Evolutionary conservation across 2,888 invertebrate species (phyloP).

Genomic region (Plutella xylostella): DNA sequence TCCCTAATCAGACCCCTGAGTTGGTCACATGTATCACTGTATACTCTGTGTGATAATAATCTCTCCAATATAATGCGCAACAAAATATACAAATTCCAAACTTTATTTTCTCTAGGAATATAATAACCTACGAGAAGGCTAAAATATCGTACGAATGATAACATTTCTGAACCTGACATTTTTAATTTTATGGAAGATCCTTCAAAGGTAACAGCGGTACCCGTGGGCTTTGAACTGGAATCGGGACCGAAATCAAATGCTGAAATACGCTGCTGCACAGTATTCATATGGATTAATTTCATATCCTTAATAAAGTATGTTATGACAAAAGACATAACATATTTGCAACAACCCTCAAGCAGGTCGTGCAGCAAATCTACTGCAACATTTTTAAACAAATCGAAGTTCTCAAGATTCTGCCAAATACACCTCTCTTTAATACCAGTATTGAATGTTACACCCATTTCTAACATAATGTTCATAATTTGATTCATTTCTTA

Average conservation of each 20-base stretch:
- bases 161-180: neutral
- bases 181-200: too few species aligned
- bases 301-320: too few species aligned
- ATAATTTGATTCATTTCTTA: neutral
- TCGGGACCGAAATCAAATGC: too few species aligned
- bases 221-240: too few species aligned
- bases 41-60: neutral
- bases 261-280: too few species aligned
- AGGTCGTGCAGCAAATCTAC: slow-evolving; percentile 12
- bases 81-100: neutral
- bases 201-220: too few species aligned
- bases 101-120: neutral
- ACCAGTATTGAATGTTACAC: slow-evolving; percentile 7
- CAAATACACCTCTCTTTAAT: slow-evolving; percentile 16
- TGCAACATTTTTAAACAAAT: slow-evolving; percentile 12
- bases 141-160: neutral
- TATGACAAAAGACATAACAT: slow-evolving; percentile 12
- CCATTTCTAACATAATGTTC: neutral
- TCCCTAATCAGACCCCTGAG: neutral
- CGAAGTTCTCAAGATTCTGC: slow-evolving; percentile 9
- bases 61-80: neutral
- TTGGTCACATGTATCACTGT: neutral
- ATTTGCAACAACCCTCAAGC: slow-evolving; percentile 9
- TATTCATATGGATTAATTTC: too few species aligned
- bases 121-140: neutral